These are phyloP conservation scores for Gymnobelideus leadbeateri DNA, from an alignment of 2,113 vertebrate genomes.

Conservation along the genomic window DNA sequence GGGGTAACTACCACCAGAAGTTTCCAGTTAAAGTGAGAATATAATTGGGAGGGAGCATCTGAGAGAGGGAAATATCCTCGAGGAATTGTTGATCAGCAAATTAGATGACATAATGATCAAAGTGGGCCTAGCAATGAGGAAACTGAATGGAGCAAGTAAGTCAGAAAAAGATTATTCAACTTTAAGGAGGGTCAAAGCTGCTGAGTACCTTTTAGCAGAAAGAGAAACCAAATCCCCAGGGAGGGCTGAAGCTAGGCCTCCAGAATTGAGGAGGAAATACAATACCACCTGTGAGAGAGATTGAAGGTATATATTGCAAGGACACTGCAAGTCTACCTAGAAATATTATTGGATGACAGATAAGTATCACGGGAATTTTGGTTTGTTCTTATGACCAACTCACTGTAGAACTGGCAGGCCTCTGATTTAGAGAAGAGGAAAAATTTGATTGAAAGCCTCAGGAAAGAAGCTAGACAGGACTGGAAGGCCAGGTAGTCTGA, in stretches of 20 bases:
- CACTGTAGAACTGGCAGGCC: background rate
- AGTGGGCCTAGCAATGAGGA: too few relatives aligned
- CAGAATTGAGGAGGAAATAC: background rate
- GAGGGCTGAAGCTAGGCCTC: background rate
- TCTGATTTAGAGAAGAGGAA: background rate
- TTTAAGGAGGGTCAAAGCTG: background rate
- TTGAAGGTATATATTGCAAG: background rate
- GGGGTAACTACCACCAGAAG: background rate
- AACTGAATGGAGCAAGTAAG: background rate
- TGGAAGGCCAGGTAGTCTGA: background rate
- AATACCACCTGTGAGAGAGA: background rate
- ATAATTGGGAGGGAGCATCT: background rate
- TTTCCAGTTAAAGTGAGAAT: background rate
- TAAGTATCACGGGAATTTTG: background rate
- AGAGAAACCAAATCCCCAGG: too few relatives aligned
- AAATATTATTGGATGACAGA: background rate
- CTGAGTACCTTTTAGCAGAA: background rate
- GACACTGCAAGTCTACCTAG: background rate
- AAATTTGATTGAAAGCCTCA: background rate
- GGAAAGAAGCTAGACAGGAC: background rate
- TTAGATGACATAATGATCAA: too few relatives aligned
- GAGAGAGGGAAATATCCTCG: background rate
- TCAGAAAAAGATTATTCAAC: background rate
- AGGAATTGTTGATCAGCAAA: background rate
- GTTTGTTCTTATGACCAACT: background rate